A percentile compares a stretch with the other conserved stretches of the same genome.
phyloP scores from a whole-genome alignment of 2,888 invertebrate species.

The Iselma pallidipennis region DNA sequence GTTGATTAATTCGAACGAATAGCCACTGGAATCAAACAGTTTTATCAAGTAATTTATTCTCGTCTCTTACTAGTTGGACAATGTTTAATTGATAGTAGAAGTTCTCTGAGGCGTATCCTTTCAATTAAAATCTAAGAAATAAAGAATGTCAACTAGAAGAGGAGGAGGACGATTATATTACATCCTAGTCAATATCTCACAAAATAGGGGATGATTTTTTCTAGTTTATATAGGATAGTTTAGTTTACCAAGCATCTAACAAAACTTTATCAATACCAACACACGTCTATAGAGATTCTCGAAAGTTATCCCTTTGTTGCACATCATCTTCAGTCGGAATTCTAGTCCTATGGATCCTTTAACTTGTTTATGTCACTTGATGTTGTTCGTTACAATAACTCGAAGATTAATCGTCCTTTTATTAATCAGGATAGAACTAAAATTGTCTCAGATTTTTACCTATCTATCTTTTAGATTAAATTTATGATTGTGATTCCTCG shows the following conservation, averaged over 20 bases:
- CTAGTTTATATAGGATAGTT: background rate
- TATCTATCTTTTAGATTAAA: too few relatives aligned
- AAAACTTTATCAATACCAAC: background rate
- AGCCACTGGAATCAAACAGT: conserved; percentile 41
- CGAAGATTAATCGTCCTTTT: background rate
- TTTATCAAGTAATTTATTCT: conserved; percentile 47
- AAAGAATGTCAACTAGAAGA: conserved; percentile 5
- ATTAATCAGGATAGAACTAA: background rate
- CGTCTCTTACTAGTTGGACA: conserved; percentile 34
- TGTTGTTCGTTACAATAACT: conserved; percentile 36
- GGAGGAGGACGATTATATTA: too few relatives aligned
- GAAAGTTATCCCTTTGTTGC: background rate
- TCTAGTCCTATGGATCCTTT: background rate
- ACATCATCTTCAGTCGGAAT: background rate
- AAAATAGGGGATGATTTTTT: background rate
- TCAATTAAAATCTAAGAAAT: conserved; percentile 15
- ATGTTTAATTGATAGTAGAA: conserved; percentile 41
- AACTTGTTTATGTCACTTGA: conserved; percentile 29
- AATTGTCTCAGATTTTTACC: background rate
- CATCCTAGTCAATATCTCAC: too few relatives aligned
- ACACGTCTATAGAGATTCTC: background rate
- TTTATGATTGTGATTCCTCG: conserved; percentile 9
- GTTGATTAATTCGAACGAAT: conserved; percentile 46
- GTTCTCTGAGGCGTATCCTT: conserved; percentile 4
- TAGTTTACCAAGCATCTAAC: background rate